Percentiles rank a stretch among this genome's conserved stretches.
These are phyloP conservation scores for Nycticryphes semicollaris DNA, from an alignment of 2,113 vertebrate species.

Conservation along the genomic window DNA sequence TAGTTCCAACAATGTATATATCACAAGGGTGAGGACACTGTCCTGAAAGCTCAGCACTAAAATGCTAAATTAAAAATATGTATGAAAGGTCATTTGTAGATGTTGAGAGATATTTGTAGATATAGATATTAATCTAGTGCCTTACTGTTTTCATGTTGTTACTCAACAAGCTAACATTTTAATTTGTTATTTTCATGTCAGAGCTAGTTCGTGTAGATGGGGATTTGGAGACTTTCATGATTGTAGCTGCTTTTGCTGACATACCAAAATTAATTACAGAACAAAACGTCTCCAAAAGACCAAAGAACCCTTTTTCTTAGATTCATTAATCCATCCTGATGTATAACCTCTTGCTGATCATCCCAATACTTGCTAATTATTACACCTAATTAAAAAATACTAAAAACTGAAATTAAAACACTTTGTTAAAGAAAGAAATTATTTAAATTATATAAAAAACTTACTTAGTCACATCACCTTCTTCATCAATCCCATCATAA, in stretches of 20 bases:
- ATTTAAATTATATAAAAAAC: slow-evolving; percentile 2
- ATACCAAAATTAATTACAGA: not conserved
- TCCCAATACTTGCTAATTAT: not conserved
- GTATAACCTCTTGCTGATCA: not conserved
- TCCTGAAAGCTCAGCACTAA: not conserved
- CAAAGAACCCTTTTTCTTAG: not conserved
- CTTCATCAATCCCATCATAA: slow-evolving; percentile 86
- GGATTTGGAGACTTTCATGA: not conserved
- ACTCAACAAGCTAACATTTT: not conserved
- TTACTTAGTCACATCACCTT: slow-evolving; percentile 76
- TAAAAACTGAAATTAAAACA: not conserved
- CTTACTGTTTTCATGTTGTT: not conserved
- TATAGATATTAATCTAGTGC: not conserved
- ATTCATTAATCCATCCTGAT: not conserved
- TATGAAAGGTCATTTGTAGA: not conserved
- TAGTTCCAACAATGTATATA: not conserved
- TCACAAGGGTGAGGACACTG: not conserved
- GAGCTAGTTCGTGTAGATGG: not conserved
- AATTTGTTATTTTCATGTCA: not conserved
- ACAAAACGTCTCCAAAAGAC: not conserved
- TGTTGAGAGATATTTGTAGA: not conserved
- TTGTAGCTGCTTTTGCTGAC: not conserved
- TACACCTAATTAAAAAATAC: not conserved
- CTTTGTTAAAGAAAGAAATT: not conserved
- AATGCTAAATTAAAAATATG: not conserved